Conservation (phyloP, 2,113 vertebrate genomes). For the Epinephelus lanceolatus region DNA sequence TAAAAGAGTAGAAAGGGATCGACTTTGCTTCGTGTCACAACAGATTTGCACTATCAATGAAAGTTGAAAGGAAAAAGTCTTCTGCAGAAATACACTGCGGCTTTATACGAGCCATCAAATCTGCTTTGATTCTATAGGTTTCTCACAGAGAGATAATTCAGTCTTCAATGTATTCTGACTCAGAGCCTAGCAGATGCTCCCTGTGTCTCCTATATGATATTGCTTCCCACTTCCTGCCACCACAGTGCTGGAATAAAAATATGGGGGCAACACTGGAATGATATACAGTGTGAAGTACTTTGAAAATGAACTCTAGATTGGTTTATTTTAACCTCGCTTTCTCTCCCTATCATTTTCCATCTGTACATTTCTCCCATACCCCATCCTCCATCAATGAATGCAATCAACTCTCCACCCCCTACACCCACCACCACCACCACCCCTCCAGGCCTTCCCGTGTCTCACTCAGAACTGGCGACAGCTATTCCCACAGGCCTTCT, state of each 20-base stretch:
- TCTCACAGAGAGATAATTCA: constrained; percentile 31
- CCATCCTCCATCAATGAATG: constrained; percentile 37
- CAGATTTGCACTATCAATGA: not conserved
- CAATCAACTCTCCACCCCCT: constrained; percentile 23
- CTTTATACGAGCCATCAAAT: constrained; percentile 16
- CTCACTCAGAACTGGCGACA: constrained; percentile 47
- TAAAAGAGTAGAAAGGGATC: not conserved
- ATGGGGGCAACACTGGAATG: not conserved
- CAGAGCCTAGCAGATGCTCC: constrained; percentile 25
- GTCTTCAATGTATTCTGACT: constrained; percentile 40
- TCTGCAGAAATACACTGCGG: not conserved
- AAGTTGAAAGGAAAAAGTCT: not conserved
- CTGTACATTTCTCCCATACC: constrained; percentile 8
- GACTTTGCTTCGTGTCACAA: not conserved
- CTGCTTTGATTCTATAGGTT: constrained; percentile 16
- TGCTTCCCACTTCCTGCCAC: constrained; percentile 40
- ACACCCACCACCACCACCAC: not conserved
- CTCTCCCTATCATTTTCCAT: constrained; percentile 30
- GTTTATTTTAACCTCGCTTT: constrained; percentile 33
- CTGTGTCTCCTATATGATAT: constrained; percentile 25
- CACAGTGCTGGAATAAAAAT: constrained; percentile 18
- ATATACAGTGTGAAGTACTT: constrained; percentile 33
- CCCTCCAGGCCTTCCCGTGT: constrained; percentile 10
- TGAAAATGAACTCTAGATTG: constrained; percentile 45
- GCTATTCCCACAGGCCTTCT: constrained; percentile 55